phyloP scores from a whole-genome alignment of 1,140 invertebrate genomes.

The Thaumatotibia leucotreta region DNA sequence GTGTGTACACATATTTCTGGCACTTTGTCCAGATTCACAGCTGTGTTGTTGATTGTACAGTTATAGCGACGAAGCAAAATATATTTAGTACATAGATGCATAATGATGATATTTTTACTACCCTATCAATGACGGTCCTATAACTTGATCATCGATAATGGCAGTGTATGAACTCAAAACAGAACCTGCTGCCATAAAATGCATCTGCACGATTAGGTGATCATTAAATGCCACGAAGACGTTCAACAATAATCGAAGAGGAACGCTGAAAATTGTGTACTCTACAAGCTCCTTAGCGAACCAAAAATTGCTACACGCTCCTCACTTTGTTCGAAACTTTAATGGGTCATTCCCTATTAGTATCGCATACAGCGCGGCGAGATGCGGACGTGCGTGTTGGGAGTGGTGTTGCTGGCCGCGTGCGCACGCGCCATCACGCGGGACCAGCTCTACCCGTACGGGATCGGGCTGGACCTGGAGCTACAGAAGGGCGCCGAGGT shows the following conservation, averaged over 20 bases:
- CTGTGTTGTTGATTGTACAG: too few species aligned
- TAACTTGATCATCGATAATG: too few species aligned
- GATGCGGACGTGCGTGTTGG: conserved; percentile 56
- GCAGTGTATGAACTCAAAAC: too few species aligned
- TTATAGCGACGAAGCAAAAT: too few species aligned
- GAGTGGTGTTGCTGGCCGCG: conserved; percentile 36
- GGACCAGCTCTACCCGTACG: conserved; percentile 65
- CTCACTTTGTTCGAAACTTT: background rate
- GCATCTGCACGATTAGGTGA: too few species aligned
- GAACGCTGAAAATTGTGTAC: background rate
- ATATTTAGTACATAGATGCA: too few species aligned
- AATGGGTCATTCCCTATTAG: conserved; percentile 17
- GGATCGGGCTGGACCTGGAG: conserved; percentile 50
- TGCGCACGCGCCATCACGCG: conserved; percentile 47
- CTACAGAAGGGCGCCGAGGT: conserved; percentile 67
- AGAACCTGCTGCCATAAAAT: too few species aligned
- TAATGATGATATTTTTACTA: too few species aligned
- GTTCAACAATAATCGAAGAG: background rate
- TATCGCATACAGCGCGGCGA: conserved; percentile 18
- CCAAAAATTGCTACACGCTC: background rate
- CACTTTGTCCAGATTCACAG: too few species aligned
- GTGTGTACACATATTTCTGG: too few species aligned
- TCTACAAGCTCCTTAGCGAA: background rate
- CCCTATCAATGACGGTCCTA: too few species aligned
- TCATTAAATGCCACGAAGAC: too few species aligned